Percentiles rank a stretch among this genome's conserved stretches.
Evolutionary conservation across 2,888 invertebrate species (phyloP).

Genomic region (Sarcophaga caerulescens): DNA sequence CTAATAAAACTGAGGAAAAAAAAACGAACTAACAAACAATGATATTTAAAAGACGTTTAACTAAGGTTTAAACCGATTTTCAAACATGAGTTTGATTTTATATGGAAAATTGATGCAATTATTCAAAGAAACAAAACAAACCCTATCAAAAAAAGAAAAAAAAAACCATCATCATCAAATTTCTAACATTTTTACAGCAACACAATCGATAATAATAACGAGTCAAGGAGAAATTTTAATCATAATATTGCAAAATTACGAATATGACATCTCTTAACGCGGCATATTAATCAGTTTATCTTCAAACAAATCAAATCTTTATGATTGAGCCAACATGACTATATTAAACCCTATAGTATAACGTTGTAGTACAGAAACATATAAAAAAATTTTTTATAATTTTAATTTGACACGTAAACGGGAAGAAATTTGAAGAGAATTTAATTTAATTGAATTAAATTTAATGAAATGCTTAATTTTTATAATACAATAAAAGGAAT

Average conservation of each 20-base stretch:
- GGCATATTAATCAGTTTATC: constrained; percentile 44
- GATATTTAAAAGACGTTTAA: constrained; percentile 46
- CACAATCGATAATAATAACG: constrained; percentile 19
- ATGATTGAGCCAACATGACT: not conserved
- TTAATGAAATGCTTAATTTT: no score
- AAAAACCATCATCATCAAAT: not conserved
- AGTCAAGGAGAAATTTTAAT: constrained; percentile 26
- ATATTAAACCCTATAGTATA: not conserved
- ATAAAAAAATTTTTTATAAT: no score
- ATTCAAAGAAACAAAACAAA: not conserved
- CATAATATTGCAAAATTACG: constrained; percentile 52
- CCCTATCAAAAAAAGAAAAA: not conserved
- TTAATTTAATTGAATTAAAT: no score
- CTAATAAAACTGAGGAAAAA: not conserved
- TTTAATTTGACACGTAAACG: no score
- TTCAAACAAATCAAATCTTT: not conserved
- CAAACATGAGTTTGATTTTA: constrained; percentile 30
- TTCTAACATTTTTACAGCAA: constrained; percentile 7
- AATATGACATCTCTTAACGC: constrained; percentile 31
- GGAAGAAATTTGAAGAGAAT: no score
- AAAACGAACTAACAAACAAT: constrained; percentile 10
- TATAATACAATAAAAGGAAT: no score
- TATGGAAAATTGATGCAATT: constrained; percentile 29
- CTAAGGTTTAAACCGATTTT: constrained; percentile 37
- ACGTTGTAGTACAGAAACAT: no score